Evolutionary conservation across 2,888 invertebrate genomes (phyloP).

Genomic region (Lycophotia porphyrea): DNA sequence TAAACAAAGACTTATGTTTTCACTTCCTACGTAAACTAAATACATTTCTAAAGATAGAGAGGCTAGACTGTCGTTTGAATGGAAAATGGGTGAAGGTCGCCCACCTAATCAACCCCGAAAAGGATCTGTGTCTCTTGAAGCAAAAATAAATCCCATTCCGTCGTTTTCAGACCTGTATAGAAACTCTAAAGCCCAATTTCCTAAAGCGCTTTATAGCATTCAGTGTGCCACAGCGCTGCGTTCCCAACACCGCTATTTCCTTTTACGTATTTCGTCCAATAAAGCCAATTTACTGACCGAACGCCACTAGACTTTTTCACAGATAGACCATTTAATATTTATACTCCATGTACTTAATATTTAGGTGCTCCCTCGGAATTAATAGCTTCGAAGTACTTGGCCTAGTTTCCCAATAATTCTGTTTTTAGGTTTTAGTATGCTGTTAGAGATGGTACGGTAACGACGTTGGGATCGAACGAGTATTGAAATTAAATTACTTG

Average conservation of each 20-base stretch:
- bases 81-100: background rate
- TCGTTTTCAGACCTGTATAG: background rate
- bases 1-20: background rate
- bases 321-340: constrained; percentile 68
- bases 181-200: constrained; percentile 12
- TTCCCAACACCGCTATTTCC: constrained; percentile 61
- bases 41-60: background rate
- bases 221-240: constrained; percentile 42
- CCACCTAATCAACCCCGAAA: background rate
- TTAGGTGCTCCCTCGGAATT: constrained; percentile 62
- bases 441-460: constrained; percentile 49
- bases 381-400: constrained; percentile 58
- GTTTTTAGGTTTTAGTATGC: constrained; percentile 62
- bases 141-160: background rate
- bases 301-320: constrained; percentile 65
- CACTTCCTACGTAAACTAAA: background rate
- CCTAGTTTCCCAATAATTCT: constrained; percentile 57
- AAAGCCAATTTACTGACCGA: constrained; percentile 70
- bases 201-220: constrained; percentile 50
- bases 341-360: constrained; percentile 65
- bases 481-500: constrained; percentile 62
- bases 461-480: constrained; percentile 54
- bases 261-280: constrained; percentile 70
- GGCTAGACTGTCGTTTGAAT: background rate
- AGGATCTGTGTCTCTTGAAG: background rate